phyloP scores from a whole-genome alignment of 2,797 vertebrate species.

The Harpagifer antarcticus region DNA sequence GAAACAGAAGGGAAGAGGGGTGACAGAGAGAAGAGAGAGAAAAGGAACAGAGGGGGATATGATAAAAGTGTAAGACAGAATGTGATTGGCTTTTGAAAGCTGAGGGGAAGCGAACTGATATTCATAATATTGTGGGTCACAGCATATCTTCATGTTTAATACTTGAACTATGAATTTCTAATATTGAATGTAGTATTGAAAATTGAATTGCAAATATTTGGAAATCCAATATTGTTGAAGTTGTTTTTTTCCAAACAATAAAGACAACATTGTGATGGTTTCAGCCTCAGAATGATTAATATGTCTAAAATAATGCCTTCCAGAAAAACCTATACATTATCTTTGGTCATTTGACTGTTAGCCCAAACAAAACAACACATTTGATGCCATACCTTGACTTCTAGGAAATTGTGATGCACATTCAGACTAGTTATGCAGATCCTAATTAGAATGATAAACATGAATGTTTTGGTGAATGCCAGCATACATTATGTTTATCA shows the following conservation, averaged over 20 bases:
- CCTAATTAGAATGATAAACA: not conserved
- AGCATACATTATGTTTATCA: not conserved
- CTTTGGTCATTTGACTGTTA: too few species aligned
- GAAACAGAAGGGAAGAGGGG: constrained; percentile 1
- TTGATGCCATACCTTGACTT: not conserved
- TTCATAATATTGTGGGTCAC: not conserved
- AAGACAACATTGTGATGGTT: not conserved
- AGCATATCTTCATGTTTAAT: not conserved
- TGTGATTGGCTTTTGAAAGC: not conserved
- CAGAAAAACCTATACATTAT: not conserved
- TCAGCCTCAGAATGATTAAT: not conserved
- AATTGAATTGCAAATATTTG: not conserved
- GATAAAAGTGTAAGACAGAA: not conserved
- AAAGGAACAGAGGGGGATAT: not conserved
- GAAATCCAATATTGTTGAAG: not conserved
- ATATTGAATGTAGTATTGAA: not conserved
- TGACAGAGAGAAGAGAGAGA: not conserved
- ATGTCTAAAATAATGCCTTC: not conserved
- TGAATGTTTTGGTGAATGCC: constrained; percentile 9
- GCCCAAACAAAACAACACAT: not conserved
- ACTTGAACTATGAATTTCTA: not conserved
- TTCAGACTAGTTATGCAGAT: not conserved
- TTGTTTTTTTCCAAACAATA: not conserved
- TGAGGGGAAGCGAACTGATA: not conserved
- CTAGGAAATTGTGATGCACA: not conserved